Conservation (phyloP, 1,140 invertebrate species). For the Palaemon carinicauda region DNA sequence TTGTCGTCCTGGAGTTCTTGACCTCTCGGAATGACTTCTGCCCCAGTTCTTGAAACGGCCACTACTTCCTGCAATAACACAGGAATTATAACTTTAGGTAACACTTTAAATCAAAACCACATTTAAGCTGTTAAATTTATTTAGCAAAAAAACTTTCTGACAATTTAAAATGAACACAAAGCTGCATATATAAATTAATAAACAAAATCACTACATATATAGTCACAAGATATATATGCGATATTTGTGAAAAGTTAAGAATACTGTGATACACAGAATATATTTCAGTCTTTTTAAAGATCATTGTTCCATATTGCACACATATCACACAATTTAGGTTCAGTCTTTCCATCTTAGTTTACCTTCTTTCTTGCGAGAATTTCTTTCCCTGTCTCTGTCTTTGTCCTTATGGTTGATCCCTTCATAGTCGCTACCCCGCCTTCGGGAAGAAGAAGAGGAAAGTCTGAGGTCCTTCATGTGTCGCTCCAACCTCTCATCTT, state of each 20-base stretch:
- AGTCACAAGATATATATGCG: neutral
- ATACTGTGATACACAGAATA: constrained; percentile 51
- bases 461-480: constrained; percentile 52
- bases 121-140: constrained; percentile 41
- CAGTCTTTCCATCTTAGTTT: constrained; percentile 57
- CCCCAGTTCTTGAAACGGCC: constrained; percentile 54
- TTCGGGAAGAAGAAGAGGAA: constrained; percentile 45
- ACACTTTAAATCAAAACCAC: constrained; percentile 42
- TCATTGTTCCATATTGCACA: constrained; percentile 31
- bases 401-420: constrained; percentile 51
- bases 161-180: constrained; percentile 52
- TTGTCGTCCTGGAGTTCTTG: constrained; percentile 55
- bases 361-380: constrained; percentile 59
- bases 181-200: constrained; percentile 30
- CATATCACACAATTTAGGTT: constrained; percentile 42
- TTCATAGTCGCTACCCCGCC: constrained; percentile 49
- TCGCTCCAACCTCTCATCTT: constrained; percentile 48
- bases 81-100: constrained; percentile 50
- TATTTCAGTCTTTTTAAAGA: constrained; percentile 47
- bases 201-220: constrained; percentile 21
- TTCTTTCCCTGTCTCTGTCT: constrained; percentile 58
- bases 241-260: constrained; percentile 22
- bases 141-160: constrained; percentile 44
- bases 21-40: constrained; percentile 48
- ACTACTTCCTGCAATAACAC: constrained; percentile 58